A percentile compares a stretch with the other conserved stretches of the same genome.
phyloP scores from a whole-genome alignment of 2,888 invertebrate genomes.

The Saturnia pavonia region DNA sequence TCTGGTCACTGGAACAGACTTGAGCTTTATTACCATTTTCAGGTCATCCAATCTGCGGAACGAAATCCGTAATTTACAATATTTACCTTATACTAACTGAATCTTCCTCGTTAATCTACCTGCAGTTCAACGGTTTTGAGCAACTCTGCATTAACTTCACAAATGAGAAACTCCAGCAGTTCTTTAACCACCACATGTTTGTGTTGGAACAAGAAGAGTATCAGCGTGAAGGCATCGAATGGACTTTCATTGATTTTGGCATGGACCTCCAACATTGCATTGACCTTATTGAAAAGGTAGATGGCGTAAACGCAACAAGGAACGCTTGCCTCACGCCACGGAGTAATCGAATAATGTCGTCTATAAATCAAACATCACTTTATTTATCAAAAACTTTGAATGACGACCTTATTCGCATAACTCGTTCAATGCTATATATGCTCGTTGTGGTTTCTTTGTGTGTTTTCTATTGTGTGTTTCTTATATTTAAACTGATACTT shows the following conservation, averaged over 20 bases:
- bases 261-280: slow-evolving; percentile 98
- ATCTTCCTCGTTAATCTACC: slow-evolving; percentile 72
- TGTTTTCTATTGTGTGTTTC: slow-evolving; percentile 58
- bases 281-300: slow-evolving; percentile 97
- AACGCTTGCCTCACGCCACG: slow-evolving; percentile 78
- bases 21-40: slow-evolving; percentile 20
- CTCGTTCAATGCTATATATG: slow-evolving; percentile 67
- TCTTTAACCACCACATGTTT: slow-evolving; percentile 99
- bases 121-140: slow-evolving; percentile 97
- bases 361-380: slow-evolving; percentile 27
- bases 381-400: slow-evolving; percentile 24
- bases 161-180: slow-evolving; percentile 98
- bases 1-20: slow-evolving; percentile 41
- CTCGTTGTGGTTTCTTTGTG: slow-evolving; percentile 53
- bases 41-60: slow-evolving; percentile 53
- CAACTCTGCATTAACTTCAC: slow-evolving; percentile 99
- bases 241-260: slow-evolving; percentile 99
- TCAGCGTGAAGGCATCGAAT: slow-evolving; percentile 96
- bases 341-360: slow-evolving; percentile 56
- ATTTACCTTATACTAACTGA: slow-evolving; percentile 52
- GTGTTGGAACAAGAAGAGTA: slow-evolving; percentile 98
- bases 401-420: slow-evolving; percentile 55
- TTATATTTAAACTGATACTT: slow-evolving; percentile 38
- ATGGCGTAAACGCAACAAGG: slow-evolving; percentile 78
- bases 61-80: slow-evolving; percentile 63